Conservation (phyloP, 2,888 invertebrate species). For the Eupithecia subfuscata region DNA sequence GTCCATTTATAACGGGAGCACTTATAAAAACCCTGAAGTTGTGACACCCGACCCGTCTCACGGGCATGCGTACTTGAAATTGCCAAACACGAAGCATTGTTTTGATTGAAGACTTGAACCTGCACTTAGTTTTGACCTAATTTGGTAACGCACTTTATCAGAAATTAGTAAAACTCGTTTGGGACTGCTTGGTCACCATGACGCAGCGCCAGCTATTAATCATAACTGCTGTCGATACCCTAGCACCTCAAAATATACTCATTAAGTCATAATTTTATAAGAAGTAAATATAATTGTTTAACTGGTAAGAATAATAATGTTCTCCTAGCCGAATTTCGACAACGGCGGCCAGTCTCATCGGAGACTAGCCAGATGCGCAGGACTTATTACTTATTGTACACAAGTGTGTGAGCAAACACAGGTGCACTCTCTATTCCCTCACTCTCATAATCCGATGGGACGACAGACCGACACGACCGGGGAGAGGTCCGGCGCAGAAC, state of each 20-base stretch:
- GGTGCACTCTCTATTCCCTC: too few species aligned
- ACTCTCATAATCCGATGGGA: too few species aligned
- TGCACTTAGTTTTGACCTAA: conserved; percentile 19
- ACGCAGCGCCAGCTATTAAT: not conserved
- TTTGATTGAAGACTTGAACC: conserved; percentile 30
- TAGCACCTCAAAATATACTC: not conserved
- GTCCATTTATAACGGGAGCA: not conserved
- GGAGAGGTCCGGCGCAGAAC: too few species aligned
- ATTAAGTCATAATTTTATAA: too few species aligned
- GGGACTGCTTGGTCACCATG: not conserved
- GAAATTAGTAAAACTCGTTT: not conserved
- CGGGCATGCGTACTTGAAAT: conserved; percentile 25
- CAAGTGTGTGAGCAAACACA: too few species aligned
- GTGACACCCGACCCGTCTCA: conserved; percentile 15
- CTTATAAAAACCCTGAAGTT: conserved; percentile 6
- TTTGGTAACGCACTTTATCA: not conserved
- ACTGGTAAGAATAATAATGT: too few species aligned
- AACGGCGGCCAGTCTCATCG: too few species aligned
- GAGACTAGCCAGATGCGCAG: too few species aligned
- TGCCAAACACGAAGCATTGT: conserved; percentile 31
- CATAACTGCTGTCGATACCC: not conserved
- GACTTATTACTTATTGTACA: too few species aligned
- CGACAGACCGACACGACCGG: too few species aligned
- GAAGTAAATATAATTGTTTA: too few species aligned
- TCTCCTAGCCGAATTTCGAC: too few species aligned